Percentiles rank a stretch among this genome's conserved stretches.
Conservation (phyloP, 2,888 invertebrate genomes). For the Sinopyrophorus schimmeli region DNA sequence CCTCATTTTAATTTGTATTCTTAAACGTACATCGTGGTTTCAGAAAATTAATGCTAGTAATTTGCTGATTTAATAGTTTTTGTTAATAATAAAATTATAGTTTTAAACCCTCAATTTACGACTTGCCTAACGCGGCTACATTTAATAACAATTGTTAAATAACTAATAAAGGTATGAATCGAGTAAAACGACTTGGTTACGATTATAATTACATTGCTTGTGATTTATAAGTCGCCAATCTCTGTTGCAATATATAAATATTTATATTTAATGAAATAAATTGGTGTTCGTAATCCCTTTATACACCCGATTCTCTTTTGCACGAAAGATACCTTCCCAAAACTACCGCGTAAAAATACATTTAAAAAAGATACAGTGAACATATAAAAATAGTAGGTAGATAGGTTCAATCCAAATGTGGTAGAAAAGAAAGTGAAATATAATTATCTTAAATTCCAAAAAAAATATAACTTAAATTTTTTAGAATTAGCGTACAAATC, state of each 20-base stretch:
- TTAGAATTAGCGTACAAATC: too few relatives aligned
- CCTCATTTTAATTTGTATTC: constrained; percentile 21
- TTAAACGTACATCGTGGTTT: constrained; percentile 24
- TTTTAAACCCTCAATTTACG: constrained; percentile 27
- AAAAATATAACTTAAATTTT: too few relatives aligned
- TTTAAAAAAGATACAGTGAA: too few relatives aligned
- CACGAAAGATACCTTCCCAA: too few relatives aligned
- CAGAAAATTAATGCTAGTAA: constrained; percentile 25
- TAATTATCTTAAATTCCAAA: too few relatives aligned
- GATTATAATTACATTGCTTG: constrained; percentile 18
- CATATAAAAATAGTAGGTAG: too few relatives aligned
- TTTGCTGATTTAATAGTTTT: constrained; percentile 28
- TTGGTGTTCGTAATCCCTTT: too few relatives aligned
- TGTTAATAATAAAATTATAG: constrained; percentile 32
- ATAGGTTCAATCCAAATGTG: too few relatives aligned
- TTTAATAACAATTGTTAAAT: constrained; percentile 28
- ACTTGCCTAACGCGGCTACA: constrained; percentile 20
- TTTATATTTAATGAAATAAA: too few relatives aligned
- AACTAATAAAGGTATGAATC: constrained; percentile 22
- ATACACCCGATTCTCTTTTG: too few relatives aligned
- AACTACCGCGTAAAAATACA: too few relatives aligned
- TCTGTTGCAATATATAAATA: constrained; percentile 9
- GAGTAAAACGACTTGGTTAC: constrained; percentile 15
- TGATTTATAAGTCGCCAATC: constrained; percentile 15
- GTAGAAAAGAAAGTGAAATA: too few relatives aligned